phyloP scores from a whole-genome alignment of 2,113 vertebrate genomes.

The Drymodes brunneopygia region DNA sequence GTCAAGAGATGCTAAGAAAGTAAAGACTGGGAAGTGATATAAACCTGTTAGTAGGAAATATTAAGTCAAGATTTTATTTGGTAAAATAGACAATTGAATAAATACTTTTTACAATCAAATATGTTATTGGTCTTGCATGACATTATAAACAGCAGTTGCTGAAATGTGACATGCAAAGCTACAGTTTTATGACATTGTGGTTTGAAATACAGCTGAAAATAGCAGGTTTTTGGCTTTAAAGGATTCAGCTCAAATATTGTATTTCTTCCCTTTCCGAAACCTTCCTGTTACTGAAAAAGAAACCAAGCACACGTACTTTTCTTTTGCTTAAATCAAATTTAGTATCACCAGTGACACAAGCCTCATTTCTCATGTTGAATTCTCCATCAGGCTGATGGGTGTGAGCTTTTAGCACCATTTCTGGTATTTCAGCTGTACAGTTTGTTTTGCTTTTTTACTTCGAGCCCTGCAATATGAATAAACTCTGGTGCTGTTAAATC shows the following conservation, averaged over 20 bases:
- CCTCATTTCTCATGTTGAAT: not conserved
- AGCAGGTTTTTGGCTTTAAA: not conserved
- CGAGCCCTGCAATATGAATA: not conserved
- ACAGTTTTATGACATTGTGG: not conserved
- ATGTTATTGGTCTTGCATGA: not conserved
- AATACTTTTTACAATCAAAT: not conserved
- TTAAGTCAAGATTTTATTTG: not conserved
- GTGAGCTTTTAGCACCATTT: not conserved
- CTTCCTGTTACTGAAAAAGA: not conserved
- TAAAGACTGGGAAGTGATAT: not conserved
- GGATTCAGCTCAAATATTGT: not conserved
- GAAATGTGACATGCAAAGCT: not conserved
- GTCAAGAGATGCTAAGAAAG: not conserved
- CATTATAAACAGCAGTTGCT: not conserved
- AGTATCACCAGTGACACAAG: not conserved
- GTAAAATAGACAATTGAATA: not conserved
- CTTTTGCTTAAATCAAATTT: not conserved
- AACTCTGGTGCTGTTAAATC: not conserved
- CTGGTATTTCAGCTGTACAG: not conserved
- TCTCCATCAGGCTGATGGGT: not conserved
- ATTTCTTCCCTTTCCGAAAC: not conserved
- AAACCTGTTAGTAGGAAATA: not conserved
- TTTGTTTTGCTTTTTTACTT: not conserved
- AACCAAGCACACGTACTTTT: not conserved
- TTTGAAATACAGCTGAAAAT: slow-evolving; percentile 1